Conservation (phyloP, 2,113 vertebrate species). For the Meriones unguiculatus region DNA sequence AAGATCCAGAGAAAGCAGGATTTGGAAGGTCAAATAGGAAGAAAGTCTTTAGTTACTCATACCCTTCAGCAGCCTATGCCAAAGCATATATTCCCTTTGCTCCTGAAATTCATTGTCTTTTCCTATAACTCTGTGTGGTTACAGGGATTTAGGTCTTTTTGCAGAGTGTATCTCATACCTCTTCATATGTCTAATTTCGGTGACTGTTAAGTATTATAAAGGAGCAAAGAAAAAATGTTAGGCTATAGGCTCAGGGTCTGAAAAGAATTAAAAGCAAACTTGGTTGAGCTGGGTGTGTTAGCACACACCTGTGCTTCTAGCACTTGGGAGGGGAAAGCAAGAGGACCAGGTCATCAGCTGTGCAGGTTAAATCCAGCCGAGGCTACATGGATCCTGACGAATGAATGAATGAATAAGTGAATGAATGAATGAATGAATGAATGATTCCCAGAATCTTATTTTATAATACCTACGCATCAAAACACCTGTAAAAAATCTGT, state of each 20-base stretch:
- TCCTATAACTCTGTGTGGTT: not conserved
- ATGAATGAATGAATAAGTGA: not conserved
- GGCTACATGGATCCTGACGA: not conserved
- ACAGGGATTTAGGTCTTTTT: not conserved
- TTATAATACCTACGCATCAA: not conserved
- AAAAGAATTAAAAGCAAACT: not conserved
- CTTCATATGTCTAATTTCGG: not conserved
- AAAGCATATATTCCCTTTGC: not conserved
- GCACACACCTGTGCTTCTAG: not conserved
- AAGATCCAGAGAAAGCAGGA: not conserved
- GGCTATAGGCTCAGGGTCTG: not conserved
- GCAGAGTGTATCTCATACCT: not conserved
- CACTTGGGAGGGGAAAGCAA: not conserved
- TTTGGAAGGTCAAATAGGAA: constrained; percentile 23
- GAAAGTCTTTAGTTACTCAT: not conserved
- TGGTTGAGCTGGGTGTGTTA: not conserved
- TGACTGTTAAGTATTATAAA: not conserved
- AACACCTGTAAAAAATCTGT: not conserved
- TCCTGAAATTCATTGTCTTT: not conserved
- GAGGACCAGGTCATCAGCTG: not conserved
- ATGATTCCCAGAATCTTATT: constrained; percentile 17
- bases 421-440: too few species aligned
- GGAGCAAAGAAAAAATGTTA: constrained; percentile 16
- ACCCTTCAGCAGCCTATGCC: not conserved
- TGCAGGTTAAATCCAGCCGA: not conserved